Evolutionary conservation across 2,888 invertebrate species (phyloP).

Genomic region (Beris morrisii): DNA sequence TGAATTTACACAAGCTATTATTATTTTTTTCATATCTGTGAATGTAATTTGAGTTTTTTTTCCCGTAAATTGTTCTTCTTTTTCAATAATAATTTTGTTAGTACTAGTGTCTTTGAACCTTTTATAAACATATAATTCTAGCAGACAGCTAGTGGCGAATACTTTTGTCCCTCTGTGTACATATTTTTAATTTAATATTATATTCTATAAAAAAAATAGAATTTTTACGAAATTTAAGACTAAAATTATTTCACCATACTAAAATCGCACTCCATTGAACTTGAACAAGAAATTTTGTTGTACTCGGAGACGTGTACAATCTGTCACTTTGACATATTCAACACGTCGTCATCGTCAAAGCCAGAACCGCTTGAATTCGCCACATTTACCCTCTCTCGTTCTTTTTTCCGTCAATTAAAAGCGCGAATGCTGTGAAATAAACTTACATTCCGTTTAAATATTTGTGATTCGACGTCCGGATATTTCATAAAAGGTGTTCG

Average conservation of each 20-base stretch:
- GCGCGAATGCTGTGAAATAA: background rate
- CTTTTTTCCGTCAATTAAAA: conserved; percentile 6
- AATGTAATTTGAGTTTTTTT: no score
- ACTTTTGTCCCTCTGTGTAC: no score
- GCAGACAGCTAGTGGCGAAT: no score
- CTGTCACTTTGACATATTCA: conserved; percentile 38
- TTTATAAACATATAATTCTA: no score
- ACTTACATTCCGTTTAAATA: conserved; percentile 53
- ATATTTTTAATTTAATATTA: no score
- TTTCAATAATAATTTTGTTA: no score
- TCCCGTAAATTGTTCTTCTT: no score
- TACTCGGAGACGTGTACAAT: conserved; percentile 31
- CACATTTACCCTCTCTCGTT: conserved; percentile 33
- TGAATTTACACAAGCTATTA: no score
- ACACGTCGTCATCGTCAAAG: conserved; percentile 32
- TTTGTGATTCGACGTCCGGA: conserved; percentile 50
- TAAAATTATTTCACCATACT: conserved; percentile 21
- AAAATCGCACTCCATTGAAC: conserved; percentile 20
- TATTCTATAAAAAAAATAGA: no score
- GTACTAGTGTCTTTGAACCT: no score
- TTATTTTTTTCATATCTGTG: no score
- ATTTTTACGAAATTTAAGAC: background rate
- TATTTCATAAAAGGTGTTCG: conserved; percentile 52
- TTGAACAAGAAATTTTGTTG: background rate
- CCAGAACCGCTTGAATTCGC: conserved; percentile 22